Evolutionary conservation across 2,113 vertebrate genomes (phyloP).

Genomic region (Podocnemis expansa): DNA sequence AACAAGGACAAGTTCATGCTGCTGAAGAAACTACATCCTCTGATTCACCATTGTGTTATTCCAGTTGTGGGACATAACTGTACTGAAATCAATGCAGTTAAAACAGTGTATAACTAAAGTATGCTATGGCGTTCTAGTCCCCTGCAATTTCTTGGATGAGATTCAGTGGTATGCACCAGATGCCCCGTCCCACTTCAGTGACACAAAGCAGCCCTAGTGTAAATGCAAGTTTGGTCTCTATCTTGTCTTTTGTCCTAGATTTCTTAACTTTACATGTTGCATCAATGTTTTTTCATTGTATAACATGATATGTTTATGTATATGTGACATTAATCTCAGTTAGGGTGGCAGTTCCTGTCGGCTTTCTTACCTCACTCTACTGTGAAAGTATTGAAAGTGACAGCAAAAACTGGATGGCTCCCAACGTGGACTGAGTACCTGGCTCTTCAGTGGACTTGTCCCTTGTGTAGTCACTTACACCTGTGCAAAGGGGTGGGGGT

Average conservation of each 20-base stretch:
- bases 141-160: neutral
- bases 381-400: accelerated
- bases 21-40: neutral
- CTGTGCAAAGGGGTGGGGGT: accelerated
- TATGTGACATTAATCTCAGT: neutral
- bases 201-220: neutral
- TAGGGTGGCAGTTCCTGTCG: too few relatives aligned
- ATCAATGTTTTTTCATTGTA: accelerated
- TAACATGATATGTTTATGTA: accelerated
- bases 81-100: conserved; percentile 23
- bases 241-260: neutral
- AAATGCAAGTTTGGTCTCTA: neutral
- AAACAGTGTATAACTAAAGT: neutral
- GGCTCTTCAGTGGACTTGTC: accelerated
- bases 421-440: neutral
- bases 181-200: neutral
- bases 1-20: neutral
- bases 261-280: neutral
- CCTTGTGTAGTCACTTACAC: accelerated
- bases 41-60: neutral
- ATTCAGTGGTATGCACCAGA: neutral
- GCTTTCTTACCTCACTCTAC: neutral
- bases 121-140: accelerated
- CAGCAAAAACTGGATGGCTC: neutral
- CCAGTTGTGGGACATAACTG: neutral